These are phyloP conservation scores for western clawed frog (Xenopus tropicalis) DNA, from an alignment of 2,113 vertebrate species.

Conservation along the genomic window DNA sequence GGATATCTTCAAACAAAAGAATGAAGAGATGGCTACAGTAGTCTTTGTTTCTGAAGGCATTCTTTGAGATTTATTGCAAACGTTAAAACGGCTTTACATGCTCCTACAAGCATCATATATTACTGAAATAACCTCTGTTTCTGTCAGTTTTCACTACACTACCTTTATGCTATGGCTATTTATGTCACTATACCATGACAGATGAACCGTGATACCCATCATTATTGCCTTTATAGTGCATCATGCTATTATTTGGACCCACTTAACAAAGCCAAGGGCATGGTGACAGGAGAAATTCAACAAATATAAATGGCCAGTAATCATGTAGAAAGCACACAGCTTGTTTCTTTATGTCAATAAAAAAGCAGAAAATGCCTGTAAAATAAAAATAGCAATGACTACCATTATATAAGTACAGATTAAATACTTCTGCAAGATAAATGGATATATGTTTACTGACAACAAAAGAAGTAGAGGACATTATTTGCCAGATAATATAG, in stretches of 20 bases:
- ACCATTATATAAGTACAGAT: too few relatives aligned
- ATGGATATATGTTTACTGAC: too few relatives aligned
- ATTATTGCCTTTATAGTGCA: conserved; percentile 52
- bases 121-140: conserved; percentile 31
- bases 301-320: conserved; percentile 51
- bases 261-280: conserved; percentile 52
- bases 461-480: too few relatives aligned
- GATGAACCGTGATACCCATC: conserved; percentile 48
- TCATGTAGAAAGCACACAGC: conserved; percentile 48
- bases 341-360: conserved; percentile 12
- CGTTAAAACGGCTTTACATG: conserved; percentile 7
- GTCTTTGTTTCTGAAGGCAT: conserved; percentile 15
- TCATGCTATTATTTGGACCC: conserved; percentile 46
- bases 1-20: conserved; percentile 1
- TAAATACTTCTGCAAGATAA: too few relatives aligned
- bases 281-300: conserved; percentile 52
- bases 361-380: conserved; percentile 23
- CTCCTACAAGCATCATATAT: conserved; percentile 35
- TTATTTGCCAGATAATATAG: too few relatives aligned
- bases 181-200: conserved; percentile 45
- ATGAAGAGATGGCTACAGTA: not conserved
- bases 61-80: conserved; percentile 40
- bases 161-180: conserved; percentile 45
- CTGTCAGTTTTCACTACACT: conserved; percentile 47
- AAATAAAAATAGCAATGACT: too few relatives aligned